Conservation (phyloP, 1,140 invertebrate species). For the Phocides pigmalion region DNA sequence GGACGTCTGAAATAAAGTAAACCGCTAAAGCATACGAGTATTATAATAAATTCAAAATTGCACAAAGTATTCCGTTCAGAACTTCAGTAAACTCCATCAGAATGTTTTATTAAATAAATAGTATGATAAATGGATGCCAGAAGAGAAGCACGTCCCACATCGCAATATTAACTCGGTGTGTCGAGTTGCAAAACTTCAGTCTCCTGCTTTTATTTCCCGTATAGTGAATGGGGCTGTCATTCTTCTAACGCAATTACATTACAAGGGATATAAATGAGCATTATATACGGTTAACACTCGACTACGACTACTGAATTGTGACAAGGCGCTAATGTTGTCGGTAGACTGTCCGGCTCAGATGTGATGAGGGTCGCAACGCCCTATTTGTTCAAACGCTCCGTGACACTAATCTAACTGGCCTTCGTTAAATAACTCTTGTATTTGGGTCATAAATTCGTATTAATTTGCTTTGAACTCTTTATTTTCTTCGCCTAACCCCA, state of each 20-base stretch:
- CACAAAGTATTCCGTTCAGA: background rate
- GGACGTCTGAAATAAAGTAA: no score
- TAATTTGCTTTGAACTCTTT: slow-evolving; percentile 32
- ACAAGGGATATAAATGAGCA: slow-evolving; percentile 36
- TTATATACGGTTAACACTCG: slow-evolving; percentile 28
- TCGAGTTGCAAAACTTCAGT: slow-evolving; percentile 6
- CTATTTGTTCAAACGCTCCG: slow-evolving; percentile 47
- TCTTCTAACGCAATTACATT: slow-evolving; percentile 36
- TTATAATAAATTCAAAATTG: background rate
- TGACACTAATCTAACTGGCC: slow-evolving; percentile 36
- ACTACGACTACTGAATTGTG: slow-evolving; percentile 41
- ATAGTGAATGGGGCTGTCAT: slow-evolving; percentile 20
- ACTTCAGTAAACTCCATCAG: background rate
- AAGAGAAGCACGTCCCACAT: slow-evolving; percentile 2
- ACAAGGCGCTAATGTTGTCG: slow-evolving; percentile 56
- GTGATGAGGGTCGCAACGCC: slow-evolving; percentile 50
- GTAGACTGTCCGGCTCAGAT: slow-evolving; percentile 43
- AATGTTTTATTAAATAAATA: slow-evolving; percentile 11
- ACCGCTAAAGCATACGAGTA: no score
- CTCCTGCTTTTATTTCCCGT: slow-evolving; percentile 7
- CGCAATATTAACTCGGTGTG: slow-evolving; percentile 12
- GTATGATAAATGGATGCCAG: slow-evolving; percentile 6
- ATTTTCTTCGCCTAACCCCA: slow-evolving; percentile 12
- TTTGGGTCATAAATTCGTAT: slow-evolving; percentile 36
- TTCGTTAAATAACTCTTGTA: slow-evolving; percentile 37